Conservation (phyloP, 1,140 invertebrate genomes). For the Venturia canescens region DNA sequence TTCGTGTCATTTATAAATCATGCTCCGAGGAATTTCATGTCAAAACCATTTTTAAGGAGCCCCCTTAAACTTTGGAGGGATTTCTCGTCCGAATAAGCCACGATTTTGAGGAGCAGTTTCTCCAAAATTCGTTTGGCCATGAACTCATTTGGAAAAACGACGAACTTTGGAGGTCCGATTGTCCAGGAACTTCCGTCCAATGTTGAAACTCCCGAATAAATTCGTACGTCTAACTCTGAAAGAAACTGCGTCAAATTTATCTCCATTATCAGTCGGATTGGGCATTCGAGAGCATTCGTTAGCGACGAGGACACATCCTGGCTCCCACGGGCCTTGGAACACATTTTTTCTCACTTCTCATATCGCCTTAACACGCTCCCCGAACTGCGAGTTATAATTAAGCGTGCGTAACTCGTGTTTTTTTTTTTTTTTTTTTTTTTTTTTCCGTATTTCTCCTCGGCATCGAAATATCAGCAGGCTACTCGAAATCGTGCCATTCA, state of each 20-base stretch:
- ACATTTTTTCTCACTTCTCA: not conserved
- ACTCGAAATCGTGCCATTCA: constrained; percentile 28
- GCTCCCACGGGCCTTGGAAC: constrained; percentile 27
- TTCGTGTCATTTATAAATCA: not conserved
- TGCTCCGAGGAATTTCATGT: no score
- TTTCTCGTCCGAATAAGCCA: no score
- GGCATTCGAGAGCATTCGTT: constrained; percentile 19
- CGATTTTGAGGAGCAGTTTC: no score
- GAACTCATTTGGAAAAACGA: no score
- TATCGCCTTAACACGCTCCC: constrained; percentile 19
- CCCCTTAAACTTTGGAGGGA: no score
- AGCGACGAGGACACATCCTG: constrained; percentile 31
- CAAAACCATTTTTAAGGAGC: no score
- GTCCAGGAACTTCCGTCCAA: no score
- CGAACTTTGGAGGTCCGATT: no score
- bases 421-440: not conserved
- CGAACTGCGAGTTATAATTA: constrained; percentile 28
- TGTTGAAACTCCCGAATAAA: not conserved
- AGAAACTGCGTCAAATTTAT: not conserved
- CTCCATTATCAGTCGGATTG: constrained; percentile 13
- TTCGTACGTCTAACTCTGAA: not conserved
- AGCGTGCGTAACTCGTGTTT: not conserved
- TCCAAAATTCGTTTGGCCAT: no score
- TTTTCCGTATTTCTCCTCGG: not conserved
- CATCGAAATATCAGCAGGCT: not conserved